These are phyloP conservation scores for Pantelozetes paolii DNA, from an alignment of 2,888 invertebrate genomes.

Conservation along the genomic window DNA sequence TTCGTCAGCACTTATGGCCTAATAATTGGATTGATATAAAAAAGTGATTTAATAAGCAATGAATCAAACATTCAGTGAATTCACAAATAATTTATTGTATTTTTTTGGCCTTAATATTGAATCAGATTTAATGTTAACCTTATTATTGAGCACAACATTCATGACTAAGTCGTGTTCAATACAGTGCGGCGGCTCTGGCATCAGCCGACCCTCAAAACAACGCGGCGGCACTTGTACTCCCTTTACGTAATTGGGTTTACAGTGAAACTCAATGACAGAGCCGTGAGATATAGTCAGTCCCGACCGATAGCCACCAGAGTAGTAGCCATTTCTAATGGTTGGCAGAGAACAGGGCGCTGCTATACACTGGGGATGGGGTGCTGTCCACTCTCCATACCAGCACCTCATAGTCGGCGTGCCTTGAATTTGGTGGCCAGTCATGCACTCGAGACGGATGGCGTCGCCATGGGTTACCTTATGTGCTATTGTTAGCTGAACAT, in stretches of 20 bases:
- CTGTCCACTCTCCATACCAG: constrained; percentile 77
- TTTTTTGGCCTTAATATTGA: neutral
- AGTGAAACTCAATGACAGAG: constrained; percentile 64
- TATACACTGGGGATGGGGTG: constrained; percentile 70
- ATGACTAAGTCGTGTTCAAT: constrained; percentile 26
- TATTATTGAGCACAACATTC: neutral
- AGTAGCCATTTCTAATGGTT: constrained; percentile 64
- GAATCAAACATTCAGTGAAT: neutral
- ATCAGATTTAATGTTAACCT: neutral
- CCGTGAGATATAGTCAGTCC: constrained; percentile 77
- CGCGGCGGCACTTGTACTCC: constrained; percentile 58
- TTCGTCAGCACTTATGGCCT: constrained; percentile 32
- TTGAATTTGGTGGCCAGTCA: constrained; percentile 61
- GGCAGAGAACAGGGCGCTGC: constrained; percentile 70
- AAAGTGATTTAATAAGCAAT: neutral
- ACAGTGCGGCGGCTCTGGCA: constrained; percentile 60
- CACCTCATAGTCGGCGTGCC: constrained; percentile 70
- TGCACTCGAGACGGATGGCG: constrained; percentile 70
- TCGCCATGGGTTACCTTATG: constrained; percentile 63
- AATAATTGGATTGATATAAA: neutral
- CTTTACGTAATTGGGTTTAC: constrained; percentile 54
- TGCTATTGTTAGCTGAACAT: constrained; percentile 57
- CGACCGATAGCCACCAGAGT: constrained; percentile 70
- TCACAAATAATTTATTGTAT: no score
- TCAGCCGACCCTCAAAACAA: constrained; percentile 63